Conservation (phyloP, 1,140 invertebrate genomes). For the Drosophila cardini region DNA sequence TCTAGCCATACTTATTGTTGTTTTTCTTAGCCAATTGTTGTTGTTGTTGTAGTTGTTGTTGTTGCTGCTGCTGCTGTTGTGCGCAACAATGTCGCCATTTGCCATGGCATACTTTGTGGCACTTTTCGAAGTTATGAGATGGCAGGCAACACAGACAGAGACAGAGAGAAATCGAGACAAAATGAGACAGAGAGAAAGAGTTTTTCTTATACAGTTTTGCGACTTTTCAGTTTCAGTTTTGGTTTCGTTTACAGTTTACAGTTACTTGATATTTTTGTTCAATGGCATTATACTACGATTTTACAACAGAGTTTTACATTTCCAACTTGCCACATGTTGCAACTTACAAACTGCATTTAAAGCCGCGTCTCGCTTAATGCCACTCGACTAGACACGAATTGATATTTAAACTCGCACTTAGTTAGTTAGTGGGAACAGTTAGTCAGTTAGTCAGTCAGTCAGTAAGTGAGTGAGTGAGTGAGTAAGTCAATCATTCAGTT, state of each 20-base stretch:
- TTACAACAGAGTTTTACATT: neutral
- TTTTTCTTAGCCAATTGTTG: conserved; percentile 11
- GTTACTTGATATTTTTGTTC: conserved; percentile 14
- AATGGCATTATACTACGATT: neutral
- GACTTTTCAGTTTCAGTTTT: conserved; percentile 32
- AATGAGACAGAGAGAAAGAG: neutral
- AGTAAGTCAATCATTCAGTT: conserved; percentile 2
- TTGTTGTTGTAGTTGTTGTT: conserved; percentile 3
- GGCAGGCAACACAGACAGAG: conserved; percentile 10
- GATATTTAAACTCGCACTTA: neutral
- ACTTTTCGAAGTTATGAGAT: conserved; percentile 65
- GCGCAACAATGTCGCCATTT: conserved; percentile 78
- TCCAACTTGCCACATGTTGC: conserved; percentile 31
- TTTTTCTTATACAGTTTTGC: neutral
- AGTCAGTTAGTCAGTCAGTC: neutral
- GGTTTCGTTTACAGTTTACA: conserved; percentile 44
- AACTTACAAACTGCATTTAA: neutral
- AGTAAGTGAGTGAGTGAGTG: neutral
- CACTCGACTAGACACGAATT: conserved; percentile 7
- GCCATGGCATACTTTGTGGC: conserved; percentile 76
- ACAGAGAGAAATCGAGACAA: neutral
- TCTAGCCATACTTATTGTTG: conserved; percentile 1
- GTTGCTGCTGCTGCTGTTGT: conserved; percentile 14
- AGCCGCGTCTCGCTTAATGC: conserved; percentile 22
- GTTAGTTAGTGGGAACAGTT: neutral